phyloP scores from a whole-genome alignment of 2,888 invertebrate genomes.

The Julus scandinavius region DNA sequence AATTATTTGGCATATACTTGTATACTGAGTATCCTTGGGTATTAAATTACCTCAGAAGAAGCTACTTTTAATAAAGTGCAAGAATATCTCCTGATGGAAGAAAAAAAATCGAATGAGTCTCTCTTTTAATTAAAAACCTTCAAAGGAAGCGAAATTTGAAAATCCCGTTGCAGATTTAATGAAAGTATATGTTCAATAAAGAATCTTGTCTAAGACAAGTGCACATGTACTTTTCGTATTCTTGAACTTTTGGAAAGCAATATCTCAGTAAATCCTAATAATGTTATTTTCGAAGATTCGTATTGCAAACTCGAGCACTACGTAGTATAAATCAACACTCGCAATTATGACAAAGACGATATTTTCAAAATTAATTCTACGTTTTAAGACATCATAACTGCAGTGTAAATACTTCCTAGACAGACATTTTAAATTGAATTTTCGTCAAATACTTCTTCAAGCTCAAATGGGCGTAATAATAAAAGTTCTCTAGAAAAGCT shows the following conservation, averaged over 20 bases:
- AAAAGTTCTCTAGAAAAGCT: too few relatives aligned
- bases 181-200: constrained; percentile 35
- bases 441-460: background rate
- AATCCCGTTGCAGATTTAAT: constrained; percentile 34
- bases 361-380: background rate
- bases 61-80: constrained; percentile 21
- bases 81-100: background rate
- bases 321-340: background rate
- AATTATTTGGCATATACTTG: background rate
- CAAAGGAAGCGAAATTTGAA: constrained; percentile 42
- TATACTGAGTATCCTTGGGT: background rate
- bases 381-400: background rate
- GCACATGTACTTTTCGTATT: background rate
- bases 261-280: background rate
- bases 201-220: constrained; percentile 6
- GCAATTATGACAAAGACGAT: background rate
- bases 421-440: background rate
- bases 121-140: constrained; percentile 29
- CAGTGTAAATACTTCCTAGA: background rate
- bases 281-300: background rate
- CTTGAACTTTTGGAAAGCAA: background rate
- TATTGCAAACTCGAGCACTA: background rate
- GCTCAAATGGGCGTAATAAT: background rate
- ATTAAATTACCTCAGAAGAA: background rate
- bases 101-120: background rate